Percentiles rank a stretch among this genome's conserved stretches.
These are phyloP conservation scores for Cinclus mexicanus DNA, from an alignment of 2,113 vertebrate species.

Conservation along the genomic window DNA sequence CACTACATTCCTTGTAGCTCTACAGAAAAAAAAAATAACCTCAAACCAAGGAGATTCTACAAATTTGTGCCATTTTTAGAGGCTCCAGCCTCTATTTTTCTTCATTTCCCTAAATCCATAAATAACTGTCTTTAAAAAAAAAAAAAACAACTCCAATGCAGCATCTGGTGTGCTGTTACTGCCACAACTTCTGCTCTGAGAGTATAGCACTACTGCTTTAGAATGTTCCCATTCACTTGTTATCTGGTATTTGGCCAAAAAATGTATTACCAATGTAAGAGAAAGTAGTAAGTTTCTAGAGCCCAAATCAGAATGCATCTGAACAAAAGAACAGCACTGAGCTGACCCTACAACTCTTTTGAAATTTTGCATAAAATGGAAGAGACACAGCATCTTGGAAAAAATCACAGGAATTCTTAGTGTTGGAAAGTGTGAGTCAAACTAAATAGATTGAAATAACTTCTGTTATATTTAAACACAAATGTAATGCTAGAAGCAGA, in stretches of 20 bases:
- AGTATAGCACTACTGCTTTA: not conserved
- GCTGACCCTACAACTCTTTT: not conserved
- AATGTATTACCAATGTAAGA: not conserved
- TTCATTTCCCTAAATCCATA: not conserved
- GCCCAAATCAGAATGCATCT: not conserved
- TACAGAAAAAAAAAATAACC: not conserved
- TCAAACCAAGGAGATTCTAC: not conserved
- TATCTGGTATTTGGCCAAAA: constrained; percentile 15
- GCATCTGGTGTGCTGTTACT: constrained; percentile 40
- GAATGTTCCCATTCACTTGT: constrained; percentile 19
- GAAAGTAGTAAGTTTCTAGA: not conserved
- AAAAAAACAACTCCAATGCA: not conserved
- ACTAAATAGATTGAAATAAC: constrained; percentile 27
- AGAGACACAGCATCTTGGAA: not conserved
- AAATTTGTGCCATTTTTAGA: not conserved
- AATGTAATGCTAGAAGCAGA: constrained; percentile 31
- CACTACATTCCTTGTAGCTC: not conserved
- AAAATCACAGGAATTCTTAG: constrained; percentile 27
- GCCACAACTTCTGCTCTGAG: not conserved
- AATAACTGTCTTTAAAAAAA: not conserved
- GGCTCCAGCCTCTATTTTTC: not conserved
- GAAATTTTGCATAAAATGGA: constrained; percentile 6
- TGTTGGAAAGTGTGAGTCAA: constrained; percentile 53
- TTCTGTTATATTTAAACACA: constrained; percentile 45
- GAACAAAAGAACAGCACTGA: not conserved